A percentile compares a stretch with the other conserved stretches of the same genome.
These are phyloP conservation scores for Rhyacichthys aspro DNA, from an alignment of 2,797 vertebrate species.

Conservation along the genomic window DNA sequence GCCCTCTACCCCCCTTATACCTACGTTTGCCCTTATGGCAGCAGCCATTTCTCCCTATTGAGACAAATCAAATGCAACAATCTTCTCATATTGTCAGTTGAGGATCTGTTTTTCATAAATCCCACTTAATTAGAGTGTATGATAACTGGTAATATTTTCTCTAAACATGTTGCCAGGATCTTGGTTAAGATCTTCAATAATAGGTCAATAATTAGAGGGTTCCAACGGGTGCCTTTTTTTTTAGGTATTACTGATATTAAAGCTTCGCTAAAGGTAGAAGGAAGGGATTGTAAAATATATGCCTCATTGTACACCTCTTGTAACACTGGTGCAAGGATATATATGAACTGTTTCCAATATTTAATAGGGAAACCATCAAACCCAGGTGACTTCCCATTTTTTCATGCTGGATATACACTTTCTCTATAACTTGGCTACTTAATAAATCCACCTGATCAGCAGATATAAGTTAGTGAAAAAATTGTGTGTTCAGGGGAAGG, in stretches of 20 bases:
- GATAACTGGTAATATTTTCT: not conserved
- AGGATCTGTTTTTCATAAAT: not conserved
- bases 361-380: not conserved
- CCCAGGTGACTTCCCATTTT: not conserved
- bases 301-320: not conserved
- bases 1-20: not conserved
- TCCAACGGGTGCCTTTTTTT: not conserved
- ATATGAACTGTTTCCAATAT: not conserved
- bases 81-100: conserved; percentile 7
- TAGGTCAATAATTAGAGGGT: not conserved
- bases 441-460: not conserved
- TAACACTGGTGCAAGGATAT: not conserved
- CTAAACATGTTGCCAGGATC: no score
- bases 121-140: conserved; percentile 2
- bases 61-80: conserved; percentile 2
- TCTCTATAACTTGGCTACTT: not conserved
- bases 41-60: not conserved
- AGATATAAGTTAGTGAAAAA: not conserved
- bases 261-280: not conserved
- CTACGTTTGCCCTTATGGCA: not conserved
- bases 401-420: not conserved
- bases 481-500: no score
- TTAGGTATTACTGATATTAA: not conserved
- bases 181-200: no score
- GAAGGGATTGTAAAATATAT: not conserved